phyloP scores from a whole-genome alignment of 2,888 invertebrate species.

The Petrolisthes cinctipes region DNA sequence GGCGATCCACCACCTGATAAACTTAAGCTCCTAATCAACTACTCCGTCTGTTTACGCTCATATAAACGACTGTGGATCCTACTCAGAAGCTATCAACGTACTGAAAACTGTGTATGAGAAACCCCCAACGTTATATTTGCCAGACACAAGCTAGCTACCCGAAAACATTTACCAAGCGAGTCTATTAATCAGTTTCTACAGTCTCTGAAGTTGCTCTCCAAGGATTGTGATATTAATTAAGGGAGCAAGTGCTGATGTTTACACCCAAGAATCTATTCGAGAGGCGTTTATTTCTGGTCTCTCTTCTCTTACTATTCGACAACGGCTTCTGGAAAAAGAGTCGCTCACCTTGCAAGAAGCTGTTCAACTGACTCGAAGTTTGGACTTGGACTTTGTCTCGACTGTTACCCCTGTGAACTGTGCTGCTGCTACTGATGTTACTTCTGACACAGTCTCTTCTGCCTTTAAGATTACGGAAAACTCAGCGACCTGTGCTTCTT shows the following conservation, averaged over 20 bases:
- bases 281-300: no score
- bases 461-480: background rate
- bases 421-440: background rate
- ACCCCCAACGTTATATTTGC: constrained; percentile 11
- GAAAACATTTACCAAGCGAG: background rate
- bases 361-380: background rate
- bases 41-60: no score
- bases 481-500: background rate
- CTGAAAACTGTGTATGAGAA: background rate
- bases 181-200: constrained; percentile 5
- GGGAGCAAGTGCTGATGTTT: background rate
- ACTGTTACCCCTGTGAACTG: background rate
- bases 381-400: background rate
- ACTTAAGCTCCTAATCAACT: no score
- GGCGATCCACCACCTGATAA: constrained; percentile 4
- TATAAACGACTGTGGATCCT: background rate
- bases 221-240: constrained; percentile 19
- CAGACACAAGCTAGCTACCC: constrained; percentile 3
- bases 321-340: background rate
- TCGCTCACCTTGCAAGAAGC: background rate
- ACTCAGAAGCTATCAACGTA: background rate
- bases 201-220: constrained; percentile 3
- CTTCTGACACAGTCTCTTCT: background rate
- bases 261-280: constrained; percentile 24
- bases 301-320: background rate